phyloP scores from a whole-genome alignment of 2,113 vertebrate genomes.

The Aptenodytes patagonicus region DNA sequence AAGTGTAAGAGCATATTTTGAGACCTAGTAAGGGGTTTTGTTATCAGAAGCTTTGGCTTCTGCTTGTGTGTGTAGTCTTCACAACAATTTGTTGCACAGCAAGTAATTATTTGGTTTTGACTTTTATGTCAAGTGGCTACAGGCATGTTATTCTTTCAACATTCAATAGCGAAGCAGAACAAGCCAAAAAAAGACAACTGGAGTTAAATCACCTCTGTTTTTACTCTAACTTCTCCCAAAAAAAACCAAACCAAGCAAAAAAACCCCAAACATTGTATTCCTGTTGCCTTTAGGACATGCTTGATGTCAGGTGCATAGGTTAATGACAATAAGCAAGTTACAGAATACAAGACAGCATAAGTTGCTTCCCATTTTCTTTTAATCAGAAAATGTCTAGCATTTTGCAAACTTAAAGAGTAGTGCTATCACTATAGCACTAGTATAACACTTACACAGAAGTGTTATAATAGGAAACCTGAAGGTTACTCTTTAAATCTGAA shows the following conservation, averaged over 20 bases:
- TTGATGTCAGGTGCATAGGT: background rate
- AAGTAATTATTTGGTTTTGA: background rate
- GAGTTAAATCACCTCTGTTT: background rate
- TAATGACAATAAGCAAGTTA: background rate
- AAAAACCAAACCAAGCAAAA: background rate
- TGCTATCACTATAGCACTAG: background rate
- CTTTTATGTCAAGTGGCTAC: background rate
- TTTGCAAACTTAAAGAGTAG: background rate
- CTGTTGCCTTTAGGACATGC: background rate
- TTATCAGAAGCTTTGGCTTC: background rate
- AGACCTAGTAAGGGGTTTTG: background rate
- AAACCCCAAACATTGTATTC: accelerated
- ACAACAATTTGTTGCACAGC: background rate
- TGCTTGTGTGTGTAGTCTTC: background rate
- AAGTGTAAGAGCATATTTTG: background rate
- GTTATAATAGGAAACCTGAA: background rate
- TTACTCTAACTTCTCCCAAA: background rate
- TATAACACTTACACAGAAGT: background rate
- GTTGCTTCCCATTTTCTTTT: background rate
- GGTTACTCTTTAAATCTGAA: background rate
- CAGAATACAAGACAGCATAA: background rate
- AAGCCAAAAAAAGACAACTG: background rate
- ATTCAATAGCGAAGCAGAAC: background rate
- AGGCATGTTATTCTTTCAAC: background rate
- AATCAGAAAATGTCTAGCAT: background rate